Evolutionary conservation across 2,797 vertebrate genomes (phyloP).

Genomic region (Loris lydekkerianus): DNA sequence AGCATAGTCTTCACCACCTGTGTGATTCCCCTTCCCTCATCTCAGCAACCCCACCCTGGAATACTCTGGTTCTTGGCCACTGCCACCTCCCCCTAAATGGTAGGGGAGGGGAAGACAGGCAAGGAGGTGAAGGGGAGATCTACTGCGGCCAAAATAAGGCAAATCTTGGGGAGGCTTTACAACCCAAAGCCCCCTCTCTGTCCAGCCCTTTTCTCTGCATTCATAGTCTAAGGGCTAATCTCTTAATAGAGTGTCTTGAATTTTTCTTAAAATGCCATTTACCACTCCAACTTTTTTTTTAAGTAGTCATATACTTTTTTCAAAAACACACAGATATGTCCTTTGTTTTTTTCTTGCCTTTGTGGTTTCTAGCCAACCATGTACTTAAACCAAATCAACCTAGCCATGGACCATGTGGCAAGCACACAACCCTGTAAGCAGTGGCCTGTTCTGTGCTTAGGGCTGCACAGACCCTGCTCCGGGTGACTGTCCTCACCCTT

Average conservation of each 20-base stretch:
- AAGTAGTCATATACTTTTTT: neutral
- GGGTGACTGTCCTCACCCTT: neutral
- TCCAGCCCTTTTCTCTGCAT: neutral
- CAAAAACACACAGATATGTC: neutral
- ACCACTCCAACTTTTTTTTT: neutral
- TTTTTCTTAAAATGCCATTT: neutral
- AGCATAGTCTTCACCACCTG: fast-evolving
- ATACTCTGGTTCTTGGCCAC: neutral
- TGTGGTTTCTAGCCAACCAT: neutral
- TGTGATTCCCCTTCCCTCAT: neutral
- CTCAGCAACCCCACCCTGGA: neutral
- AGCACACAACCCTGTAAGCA: neutral
- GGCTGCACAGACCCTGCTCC: neutral
- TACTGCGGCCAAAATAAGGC: neutral
- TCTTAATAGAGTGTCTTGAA: neutral
- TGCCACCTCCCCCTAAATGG: too few relatives aligned
- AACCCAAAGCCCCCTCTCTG: neutral
- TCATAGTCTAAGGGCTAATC: neutral
- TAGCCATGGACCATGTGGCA: neutral
- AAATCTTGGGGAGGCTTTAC: neutral
- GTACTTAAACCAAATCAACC: neutral
- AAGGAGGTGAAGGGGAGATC: neutral
- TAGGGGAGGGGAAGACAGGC: fast-evolving
- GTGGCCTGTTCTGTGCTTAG: neutral
- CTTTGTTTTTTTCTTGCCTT: neutral